A percentile compares a stretch with the other conserved stretches of the same genome.
phyloP scores from a whole-genome alignment of 2,797 vertebrate species.

The Falco concolor region DNA sequence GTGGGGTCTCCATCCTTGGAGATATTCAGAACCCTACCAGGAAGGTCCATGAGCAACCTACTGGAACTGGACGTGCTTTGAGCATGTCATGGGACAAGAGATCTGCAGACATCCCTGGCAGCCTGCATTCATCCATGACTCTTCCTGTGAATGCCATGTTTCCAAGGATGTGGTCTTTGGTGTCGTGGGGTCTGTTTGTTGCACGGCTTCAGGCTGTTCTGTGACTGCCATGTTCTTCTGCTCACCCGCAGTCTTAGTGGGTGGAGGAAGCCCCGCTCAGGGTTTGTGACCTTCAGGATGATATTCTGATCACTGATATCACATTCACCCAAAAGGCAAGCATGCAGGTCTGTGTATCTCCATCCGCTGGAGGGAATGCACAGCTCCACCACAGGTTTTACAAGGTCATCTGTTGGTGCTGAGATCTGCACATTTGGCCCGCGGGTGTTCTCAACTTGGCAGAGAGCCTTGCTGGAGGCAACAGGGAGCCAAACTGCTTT shows the following conservation, averaged over 20 bases:
- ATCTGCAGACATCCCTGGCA: not conserved
- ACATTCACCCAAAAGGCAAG: not conserved
- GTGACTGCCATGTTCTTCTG: not conserved
- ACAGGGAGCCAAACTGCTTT: not conserved
- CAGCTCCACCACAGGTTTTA: not conserved
- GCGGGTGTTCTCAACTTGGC: not conserved
- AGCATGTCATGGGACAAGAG: not conserved
- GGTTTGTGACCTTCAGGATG: not conserved
- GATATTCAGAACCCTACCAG: not conserved
- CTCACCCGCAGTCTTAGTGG: not conserved
- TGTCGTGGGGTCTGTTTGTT: not conserved
- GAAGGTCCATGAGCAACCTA: not conserved
- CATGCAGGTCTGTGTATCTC: rapidly evolving
- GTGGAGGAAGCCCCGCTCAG: not conserved
- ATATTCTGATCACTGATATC: not conserved
- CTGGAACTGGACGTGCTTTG: not conserved
- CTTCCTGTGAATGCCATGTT: not conserved
- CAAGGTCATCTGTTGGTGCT: not conserved
- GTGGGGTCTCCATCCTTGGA: not conserved
- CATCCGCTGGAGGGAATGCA: not conserved
- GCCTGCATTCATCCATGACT: not conserved
- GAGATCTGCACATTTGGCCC: not conserved
- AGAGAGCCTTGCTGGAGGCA: not conserved
- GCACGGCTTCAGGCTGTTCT: not conserved
- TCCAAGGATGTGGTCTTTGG: not conserved